Evolutionary conservation across 2,113 vertebrate species (phyloP).

Genomic region (Perca fluviatilis): DNA sequence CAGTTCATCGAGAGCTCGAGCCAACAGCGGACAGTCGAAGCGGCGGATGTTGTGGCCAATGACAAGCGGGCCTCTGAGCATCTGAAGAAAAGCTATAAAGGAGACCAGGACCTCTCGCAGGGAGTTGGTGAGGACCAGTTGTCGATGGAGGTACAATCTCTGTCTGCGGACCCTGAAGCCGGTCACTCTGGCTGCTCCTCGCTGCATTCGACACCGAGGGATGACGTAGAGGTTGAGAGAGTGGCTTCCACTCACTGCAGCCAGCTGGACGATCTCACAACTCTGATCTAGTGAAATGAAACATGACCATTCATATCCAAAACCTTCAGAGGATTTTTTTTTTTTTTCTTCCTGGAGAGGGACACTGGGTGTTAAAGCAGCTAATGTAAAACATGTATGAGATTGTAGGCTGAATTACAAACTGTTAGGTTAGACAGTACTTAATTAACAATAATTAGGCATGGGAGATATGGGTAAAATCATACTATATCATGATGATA

Average conservation of each 20-base stretch:
- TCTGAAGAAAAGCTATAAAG: conserved; percentile 80
- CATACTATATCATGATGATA: background rate
- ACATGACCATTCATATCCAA: background rate
- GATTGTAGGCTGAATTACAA: no score
- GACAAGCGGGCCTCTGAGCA: conserved; percentile 70
- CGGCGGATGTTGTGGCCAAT: conserved; percentile 81
- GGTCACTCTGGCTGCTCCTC: conserved; percentile 71
- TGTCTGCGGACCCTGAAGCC: conserved; percentile 75
- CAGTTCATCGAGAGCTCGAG: conserved; percentile 68
- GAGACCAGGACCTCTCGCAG: conserved; percentile 75
- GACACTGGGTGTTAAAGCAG: background rate
- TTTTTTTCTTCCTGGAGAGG: no score
- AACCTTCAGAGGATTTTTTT: background rate
- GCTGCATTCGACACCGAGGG: conserved; percentile 72
- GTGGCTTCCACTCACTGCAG: conserved; percentile 78
- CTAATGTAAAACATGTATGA: background rate
- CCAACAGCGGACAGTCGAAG: conserved; percentile 78
- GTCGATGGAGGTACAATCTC: conserved; percentile 70
- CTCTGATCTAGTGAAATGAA: conserved; percentile 46
- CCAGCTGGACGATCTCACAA: conserved; percentile 84
- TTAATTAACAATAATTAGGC: no score
- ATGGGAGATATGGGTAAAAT: background rate
- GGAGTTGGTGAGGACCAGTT: conserved; percentile 73
- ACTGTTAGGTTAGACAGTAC: no score
- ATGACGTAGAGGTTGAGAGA: conserved; percentile 79